Percentiles rank a stretch among this genome's conserved stretches.
phyloP scores from a whole-genome alignment of 2,888 invertebrate species.

The Heliconius ismenius region DNA sequence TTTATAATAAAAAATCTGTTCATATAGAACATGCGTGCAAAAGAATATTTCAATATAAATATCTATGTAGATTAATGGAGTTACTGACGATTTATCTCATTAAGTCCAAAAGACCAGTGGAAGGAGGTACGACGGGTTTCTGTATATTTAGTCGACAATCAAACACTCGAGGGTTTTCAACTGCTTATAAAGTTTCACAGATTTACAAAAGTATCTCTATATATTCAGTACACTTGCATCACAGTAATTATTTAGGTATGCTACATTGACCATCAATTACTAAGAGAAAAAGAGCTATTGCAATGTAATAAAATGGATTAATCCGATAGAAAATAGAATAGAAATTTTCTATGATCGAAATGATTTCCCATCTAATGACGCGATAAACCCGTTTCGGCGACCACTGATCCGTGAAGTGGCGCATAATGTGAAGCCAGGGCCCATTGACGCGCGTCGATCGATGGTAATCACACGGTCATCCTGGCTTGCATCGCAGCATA shows the following conservation, averaged over 20 bases:
- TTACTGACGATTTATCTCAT: background rate
- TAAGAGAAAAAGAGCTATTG: conserved; percentile 17
- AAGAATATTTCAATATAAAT: background rate
- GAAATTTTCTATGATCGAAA: conserved; percentile 45
- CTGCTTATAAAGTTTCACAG: background rate
- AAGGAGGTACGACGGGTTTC: conserved; percentile 21
- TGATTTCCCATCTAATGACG: conserved; percentile 63
- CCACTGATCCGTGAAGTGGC: conserved; percentile 67
- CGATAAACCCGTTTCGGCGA: conserved; percentile 65
- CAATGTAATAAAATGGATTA: conserved; percentile 38
- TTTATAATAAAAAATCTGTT: background rate
- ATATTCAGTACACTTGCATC: background rate
- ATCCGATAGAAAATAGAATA: conserved; percentile 40
- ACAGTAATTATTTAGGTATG: background rate
- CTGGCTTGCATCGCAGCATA: conserved; percentile 72
- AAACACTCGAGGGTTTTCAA: conserved; percentile 22
- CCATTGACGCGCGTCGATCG: conserved; percentile 74
- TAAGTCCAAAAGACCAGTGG: conserved; percentile 22
- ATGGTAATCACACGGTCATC: conserved; percentile 76
- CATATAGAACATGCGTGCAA: background rate
- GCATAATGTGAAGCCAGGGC: conserved; percentile 70
- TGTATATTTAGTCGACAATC: conserved; percentile 31
- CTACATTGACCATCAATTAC: conserved; percentile 5
- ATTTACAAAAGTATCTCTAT: background rate
- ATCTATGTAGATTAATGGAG: background rate